A percentile compares a stretch with the other conserved stretches of the same genome.
phyloP scores from a whole-genome alignment of 1,140 invertebrate species.

The Muscidifurax raptorellus region DNA sequence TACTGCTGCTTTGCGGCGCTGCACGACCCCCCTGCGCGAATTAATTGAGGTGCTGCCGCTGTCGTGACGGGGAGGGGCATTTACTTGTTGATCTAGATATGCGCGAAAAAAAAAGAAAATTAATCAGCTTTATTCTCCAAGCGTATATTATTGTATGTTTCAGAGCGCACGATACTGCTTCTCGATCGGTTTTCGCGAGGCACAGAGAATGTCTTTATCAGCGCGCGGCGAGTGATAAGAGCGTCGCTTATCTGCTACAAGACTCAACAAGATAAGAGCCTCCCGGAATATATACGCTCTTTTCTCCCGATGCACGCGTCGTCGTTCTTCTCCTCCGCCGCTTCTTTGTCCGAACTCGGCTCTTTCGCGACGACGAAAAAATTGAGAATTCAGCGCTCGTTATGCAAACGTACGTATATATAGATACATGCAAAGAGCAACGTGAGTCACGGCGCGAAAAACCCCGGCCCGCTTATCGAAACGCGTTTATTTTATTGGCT shows the following conservation, averaged over 20 bases:
- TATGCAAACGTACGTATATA: neutral
- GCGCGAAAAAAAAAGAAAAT: neutral
- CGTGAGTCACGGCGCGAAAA: neutral
- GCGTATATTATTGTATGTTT: too few relatives aligned
- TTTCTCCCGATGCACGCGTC: constrained; percentile 14
- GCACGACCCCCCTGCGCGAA: neutral
- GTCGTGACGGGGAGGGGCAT: neutral
- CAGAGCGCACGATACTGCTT: neutral
- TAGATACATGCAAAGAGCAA: neutral
- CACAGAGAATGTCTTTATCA: constrained; percentile 40
- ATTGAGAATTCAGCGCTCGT: neutral
- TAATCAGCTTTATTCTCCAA: too few relatives aligned
- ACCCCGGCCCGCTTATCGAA: neutral
- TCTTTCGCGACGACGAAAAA: neutral
- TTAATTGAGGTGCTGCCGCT: neutral
- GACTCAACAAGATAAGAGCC: constrained; percentile 48
- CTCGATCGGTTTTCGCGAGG: neutral
- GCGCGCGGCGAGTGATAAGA: constrained; percentile 20
- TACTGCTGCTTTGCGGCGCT: neutral
- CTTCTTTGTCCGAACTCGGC: too few relatives aligned
- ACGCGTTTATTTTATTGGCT: neutral
- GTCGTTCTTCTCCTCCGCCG: neutral
- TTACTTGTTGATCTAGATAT: neutral
- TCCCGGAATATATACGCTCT: constrained; percentile 6
- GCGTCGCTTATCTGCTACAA: constrained; percentile 36